Percentiles rank a stretch among this genome's conserved stretches.
phyloP scores from a whole-genome alignment of 2,113 vertebrate genomes.

The Lagopus leucura region DNA sequence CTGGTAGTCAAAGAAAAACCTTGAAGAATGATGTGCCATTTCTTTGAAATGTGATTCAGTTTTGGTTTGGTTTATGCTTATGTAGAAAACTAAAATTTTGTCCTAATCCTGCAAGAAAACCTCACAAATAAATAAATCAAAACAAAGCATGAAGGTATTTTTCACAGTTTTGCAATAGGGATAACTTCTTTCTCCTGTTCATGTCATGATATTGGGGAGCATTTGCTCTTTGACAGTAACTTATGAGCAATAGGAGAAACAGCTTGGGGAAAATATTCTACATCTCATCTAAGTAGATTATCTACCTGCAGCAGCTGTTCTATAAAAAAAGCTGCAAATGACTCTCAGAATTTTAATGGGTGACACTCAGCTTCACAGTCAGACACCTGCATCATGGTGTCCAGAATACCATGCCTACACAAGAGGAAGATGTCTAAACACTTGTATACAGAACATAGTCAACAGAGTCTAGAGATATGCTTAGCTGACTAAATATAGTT shows the following conservation, averaged over 20 bases:
- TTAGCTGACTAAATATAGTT: background rate
- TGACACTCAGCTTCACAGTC: background rate
- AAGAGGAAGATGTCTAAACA: background rate
- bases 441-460: background rate
- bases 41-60: background rate
- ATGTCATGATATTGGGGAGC: background rate
- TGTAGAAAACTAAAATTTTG: background rate
- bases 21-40: background rate
- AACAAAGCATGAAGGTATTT: background rate
- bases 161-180: background rate
- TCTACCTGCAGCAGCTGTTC: background rate
- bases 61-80: constrained; percentile 5
- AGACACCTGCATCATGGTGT: background rate
- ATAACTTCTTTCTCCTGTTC: background rate
- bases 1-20: background rate
- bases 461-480: background rate
- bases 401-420: background rate
- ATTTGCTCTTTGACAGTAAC: background rate
- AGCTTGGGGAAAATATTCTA: background rate
- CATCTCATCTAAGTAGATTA: background rate
- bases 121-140: background rate
- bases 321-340: background rate
- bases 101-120: background rate
- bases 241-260: background rate
- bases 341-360: background rate